Conservation (phyloP, 2,797 vertebrate species). For the Rhynchonycteris naso region DNA sequence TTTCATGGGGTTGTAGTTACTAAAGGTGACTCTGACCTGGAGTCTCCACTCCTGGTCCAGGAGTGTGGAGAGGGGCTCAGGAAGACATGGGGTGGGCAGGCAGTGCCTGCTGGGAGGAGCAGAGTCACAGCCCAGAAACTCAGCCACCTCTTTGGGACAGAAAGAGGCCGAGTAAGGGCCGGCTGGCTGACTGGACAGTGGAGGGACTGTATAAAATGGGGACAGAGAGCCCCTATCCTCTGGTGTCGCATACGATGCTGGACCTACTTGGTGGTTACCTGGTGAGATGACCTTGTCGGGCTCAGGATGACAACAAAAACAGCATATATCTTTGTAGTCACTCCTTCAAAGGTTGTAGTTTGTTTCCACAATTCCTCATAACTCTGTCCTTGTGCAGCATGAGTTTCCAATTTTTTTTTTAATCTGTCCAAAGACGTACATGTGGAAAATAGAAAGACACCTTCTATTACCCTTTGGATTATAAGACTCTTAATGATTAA, state of each 20-base stretch:
- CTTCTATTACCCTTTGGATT: neutral
- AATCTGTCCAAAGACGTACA: neutral
- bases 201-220: neutral
- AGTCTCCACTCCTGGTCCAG: neutral
- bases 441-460: neutral
- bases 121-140: neutral
- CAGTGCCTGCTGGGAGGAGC: neutral
- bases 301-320: neutral
- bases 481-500: neutral
- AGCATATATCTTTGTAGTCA: fast-evolving
- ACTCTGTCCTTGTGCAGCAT: neutral
- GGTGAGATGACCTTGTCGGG: neutral
- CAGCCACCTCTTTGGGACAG: fast-evolving
- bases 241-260: neutral
- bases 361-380: neutral
- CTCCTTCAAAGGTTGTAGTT: neutral
- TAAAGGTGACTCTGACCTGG: neutral
- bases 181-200: no score
- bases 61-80: fast-evolving
- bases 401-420: neutral
- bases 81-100: fast-evolving
- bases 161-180: neutral
- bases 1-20: neutral
- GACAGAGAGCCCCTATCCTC: neutral
- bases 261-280: neutral